Base-by-base conservation (phyloP, 2,797 vertebrate species). In the Gallirallus australis region DNA sequence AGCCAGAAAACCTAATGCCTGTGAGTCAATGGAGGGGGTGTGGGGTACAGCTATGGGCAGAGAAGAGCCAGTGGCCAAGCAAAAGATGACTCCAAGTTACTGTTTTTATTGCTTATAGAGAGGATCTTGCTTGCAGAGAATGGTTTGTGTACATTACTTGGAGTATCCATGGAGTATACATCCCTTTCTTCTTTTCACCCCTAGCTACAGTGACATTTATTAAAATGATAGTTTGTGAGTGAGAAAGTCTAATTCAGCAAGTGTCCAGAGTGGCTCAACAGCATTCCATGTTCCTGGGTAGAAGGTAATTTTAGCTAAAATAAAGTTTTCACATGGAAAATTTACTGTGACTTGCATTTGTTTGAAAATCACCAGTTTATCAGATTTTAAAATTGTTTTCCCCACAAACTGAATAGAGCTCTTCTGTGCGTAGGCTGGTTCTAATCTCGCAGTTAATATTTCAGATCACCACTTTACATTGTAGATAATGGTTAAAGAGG, bases 11-110 rank as follows among this genome's bases (percentile, higher is more conserved):
- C 60, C 60, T 52, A 59, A 42, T 47, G 68, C 25, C 84, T 82
- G 0, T 89, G 89, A 94, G 87, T 91, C 96, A 89, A 27, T 8
- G 57, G 87, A 45, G 68, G 78, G 80, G 48, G n/a, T 64, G 91
- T 6, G 48, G 63, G 30, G n/a, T 87, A 60, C 0, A 0, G 75
- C 71, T 82, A 45, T 56, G 28, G 94, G 94, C 93, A 92, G 42
- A 84, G 66, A 76, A 63, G 39, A 89, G 53, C 23, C 84, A 52
- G 35, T 63, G 93, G 60, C 68, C 79, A 77, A 24, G 42, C 86
- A 48, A 85, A 80, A 82, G 84, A 77, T 77, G 60, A 76, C 53
- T 77, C 60, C 0, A 6, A 85, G 71, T 53, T 79, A 27, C 24
- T 68, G 3, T 76, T 94, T 84, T 69, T 70, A 24, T 73, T 24